Conservation (phyloP, 2,888 invertebrate species). For the Diabrotica balteata region DNA sequence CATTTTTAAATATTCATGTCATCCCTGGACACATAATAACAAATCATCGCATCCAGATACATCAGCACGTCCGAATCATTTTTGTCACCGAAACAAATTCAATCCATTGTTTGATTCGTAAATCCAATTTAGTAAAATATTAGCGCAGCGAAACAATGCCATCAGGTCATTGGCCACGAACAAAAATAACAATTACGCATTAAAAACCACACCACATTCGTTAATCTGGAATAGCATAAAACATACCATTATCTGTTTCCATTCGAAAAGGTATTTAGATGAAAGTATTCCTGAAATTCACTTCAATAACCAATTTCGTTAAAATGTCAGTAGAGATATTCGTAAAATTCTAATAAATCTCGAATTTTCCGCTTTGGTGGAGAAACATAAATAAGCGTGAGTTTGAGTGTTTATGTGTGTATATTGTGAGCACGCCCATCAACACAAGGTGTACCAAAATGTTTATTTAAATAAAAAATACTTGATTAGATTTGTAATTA, state of each 20-base stretch:
- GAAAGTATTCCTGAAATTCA: slow-evolving; percentile 19
- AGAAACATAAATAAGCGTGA: slow-evolving; percentile 31
- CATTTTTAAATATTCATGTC: too few species aligned
- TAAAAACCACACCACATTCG: slow-evolving; percentile 23
- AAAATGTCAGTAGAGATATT: slow-evolving; percentile 30
- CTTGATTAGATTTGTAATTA: too few species aligned
- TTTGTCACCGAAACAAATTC: slow-evolving; percentile 2
- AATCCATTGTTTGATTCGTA: slow-evolving; percentile 6
- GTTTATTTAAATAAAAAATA: too few species aligned
- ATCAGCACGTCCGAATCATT: background rate
- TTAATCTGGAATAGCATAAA: slow-evolving; percentile 22
- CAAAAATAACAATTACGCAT: slow-evolving; percentile 19
- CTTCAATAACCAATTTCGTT: slow-evolving; percentile 30
- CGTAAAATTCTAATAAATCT: slow-evolving; percentile 34
- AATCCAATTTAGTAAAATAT: slow-evolving; percentile 3
- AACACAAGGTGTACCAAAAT: too few species aligned
- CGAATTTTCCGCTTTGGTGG: slow-evolving; percentile 30
- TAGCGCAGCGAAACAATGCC: slow-evolving; percentile 4
- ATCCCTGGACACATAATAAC: too few species aligned
- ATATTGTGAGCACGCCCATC: slow-evolving; percentile 3
- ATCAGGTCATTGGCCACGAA: slow-evolving; percentile 3
- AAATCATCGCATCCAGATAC: too few species aligned
- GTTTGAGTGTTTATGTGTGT: background rate
- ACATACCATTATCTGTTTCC: slow-evolving; percentile 19
- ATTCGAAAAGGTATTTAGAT: slow-evolving; percentile 21